phyloP scores from a whole-genome alignment of 2,113 vertebrate species.

The Antigone vipio region DNA sequence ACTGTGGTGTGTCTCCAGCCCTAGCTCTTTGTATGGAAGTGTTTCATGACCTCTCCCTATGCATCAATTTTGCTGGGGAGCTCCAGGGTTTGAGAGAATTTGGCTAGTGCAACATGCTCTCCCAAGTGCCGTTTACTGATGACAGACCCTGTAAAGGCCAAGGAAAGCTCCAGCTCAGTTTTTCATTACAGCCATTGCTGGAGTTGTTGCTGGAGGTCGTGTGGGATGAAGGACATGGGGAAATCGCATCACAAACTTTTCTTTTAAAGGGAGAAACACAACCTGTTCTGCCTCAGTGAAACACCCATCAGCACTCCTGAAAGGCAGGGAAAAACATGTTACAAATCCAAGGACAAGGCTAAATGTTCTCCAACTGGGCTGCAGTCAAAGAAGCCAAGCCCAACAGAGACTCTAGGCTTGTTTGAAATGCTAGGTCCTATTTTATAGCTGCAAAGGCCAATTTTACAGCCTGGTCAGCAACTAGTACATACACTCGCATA shows the following conservation, averaged over 20 bases:
- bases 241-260: not conserved
- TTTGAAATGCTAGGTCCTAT: not conserved
- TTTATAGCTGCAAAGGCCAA: not conserved
- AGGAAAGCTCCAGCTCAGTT: not conserved
- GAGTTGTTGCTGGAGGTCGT: not conserved
- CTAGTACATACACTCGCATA: not conserved
- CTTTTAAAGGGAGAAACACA: not conserved
- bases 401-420: not conserved
- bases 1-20: not conserved
- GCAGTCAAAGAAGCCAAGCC: not conserved
- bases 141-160: not conserved
- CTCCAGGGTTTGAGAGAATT: not conserved
- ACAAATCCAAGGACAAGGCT: not conserved
- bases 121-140: not conserved
- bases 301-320: not conserved
- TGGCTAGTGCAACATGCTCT: not conserved
- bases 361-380: not conserved
- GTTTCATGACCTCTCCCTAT: not conserved
- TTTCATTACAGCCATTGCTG: not conserved
- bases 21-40: not conserved
- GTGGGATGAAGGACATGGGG: not conserved
- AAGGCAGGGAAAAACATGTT: not conserved
- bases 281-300: not conserved
- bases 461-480: not conserved
- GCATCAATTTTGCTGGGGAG: not conserved